A percentile compares a stretch with the other conserved stretches of the same genome.
Evolutionary conservation across 2,113 vertebrate species (phyloP).

Genomic region (Turnix velox): DNA sequence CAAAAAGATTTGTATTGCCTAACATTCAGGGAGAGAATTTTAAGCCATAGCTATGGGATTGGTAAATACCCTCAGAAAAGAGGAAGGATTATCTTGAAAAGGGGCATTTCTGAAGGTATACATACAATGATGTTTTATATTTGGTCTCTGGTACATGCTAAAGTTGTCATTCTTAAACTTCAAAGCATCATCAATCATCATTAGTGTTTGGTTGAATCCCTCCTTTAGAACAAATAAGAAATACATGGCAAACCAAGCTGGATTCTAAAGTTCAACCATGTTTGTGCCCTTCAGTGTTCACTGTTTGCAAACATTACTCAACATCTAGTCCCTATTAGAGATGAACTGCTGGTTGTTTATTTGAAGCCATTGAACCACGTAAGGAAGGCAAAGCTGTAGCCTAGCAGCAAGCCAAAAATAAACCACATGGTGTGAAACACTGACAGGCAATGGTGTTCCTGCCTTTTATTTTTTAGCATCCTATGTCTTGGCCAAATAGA

Average conservation of each 20-base stretch:
- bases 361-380: neutral
- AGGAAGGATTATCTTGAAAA: neutral
- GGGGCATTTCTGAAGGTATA: neutral
- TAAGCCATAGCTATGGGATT: neutral
- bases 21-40: neutral
- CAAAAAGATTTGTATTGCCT: neutral
- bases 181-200: neutral
- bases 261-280: neutral
- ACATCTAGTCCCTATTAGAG: neutral
- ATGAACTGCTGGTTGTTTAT: neutral
- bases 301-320: conserved; percentile 43
- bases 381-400: neutral
- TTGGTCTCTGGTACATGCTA: neutral
- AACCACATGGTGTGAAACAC: neutral
- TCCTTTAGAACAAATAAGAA: neutral
- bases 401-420: neutral
- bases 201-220: neutral
- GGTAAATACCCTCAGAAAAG: neutral
- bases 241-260: neutral
- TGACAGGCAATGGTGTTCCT: neutral
- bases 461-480: neutral
- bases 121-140: neutral
- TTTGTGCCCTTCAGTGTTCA: neutral
- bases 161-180: neutral
- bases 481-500: neutral